A percentile compares a stretch with the other conserved stretches of the same genome.
Conservation (phyloP, 2,113 vertebrate species). For the Bungarus multicinctus region DNA sequence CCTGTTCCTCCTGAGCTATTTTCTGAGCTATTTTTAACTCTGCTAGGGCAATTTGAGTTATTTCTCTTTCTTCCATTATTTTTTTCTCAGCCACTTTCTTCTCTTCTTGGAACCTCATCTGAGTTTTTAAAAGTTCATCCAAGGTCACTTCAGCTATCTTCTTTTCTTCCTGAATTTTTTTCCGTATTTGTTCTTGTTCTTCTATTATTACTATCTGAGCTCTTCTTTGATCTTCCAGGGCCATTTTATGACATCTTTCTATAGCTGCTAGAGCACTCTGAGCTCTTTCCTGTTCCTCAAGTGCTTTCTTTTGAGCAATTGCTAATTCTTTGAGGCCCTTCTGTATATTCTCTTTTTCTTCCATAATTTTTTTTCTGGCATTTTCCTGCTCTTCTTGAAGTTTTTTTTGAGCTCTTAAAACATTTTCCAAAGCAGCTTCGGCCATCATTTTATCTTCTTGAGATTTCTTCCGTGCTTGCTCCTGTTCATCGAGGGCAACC, state of each 20-base stretch:
- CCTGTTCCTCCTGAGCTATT: neutral
- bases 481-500: neutral
- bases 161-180: neutral
- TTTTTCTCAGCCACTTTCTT: neutral
- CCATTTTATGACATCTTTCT: neutral
- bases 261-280: neutral
- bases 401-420: neutral
- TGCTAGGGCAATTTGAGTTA: neutral
- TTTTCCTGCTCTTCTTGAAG: neutral
- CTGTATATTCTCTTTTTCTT: neutral
- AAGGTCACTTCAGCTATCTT: neutral
- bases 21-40: neutral
- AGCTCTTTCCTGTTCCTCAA: neutral
- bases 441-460: neutral
- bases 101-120: neutral
- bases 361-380: neutral
- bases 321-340: neutral
- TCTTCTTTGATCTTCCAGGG: neutral
- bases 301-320: neutral
- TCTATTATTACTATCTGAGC: neutral
- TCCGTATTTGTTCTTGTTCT: conserved; percentile 1
- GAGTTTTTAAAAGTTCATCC: neutral
- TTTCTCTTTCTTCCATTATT: neutral
- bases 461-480: neutral
- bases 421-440: neutral